Base-by-base conservation (phyloP, 2,888 invertebrate species). In the Sinotaia quadrata region DNA sequence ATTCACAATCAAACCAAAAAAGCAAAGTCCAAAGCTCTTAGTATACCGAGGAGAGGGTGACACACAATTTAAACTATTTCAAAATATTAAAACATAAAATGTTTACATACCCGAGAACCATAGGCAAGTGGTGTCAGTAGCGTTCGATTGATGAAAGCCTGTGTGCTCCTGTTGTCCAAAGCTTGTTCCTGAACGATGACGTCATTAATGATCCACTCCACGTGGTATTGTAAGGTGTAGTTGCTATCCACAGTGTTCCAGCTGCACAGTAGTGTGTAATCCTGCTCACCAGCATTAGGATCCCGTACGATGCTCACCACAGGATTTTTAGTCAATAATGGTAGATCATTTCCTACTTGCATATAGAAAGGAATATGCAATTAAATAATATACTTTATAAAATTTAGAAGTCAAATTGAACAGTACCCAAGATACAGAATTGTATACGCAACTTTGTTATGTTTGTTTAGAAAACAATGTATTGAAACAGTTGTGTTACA, bases 41-140 rank as follows among this genome's bases (percentile, higher is more conserved):
- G n/a, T n/a, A n/a, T n/a, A n/a, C n/a, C n/a, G n/a, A n/a, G n/a
- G n/a, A n/a, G n/a, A n/a, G n/a, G n/a, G n/a, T n/a, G n/a, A n/a
- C n/a, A n/a, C n/a, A n/a, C n/a, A n/a, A n/a, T n/a, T n/a, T n/a
- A n/a, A n/a, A n/a, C n/a, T 18, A 41, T 12, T 18, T 12, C 41
- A 8, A 41, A 12, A 4, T 41, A 41, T 44, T 12, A 52, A 52
- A 49, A 31, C 2, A 62, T 21, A 47, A 62, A 62, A 47, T 8
- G 8, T 18, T 44, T 24, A 27, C 52, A 18, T 67, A 76, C 79
- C 77, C 76, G 68, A n/a, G 76, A 72, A 15, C 78, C 78, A 67
- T 75, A 76, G n/a, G 66, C 21, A 27, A 77, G 60, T 49, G 67
- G 65, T 10, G 52, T 69, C 18, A 78, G 71, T 52, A 60, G 66